Base-by-base conservation (phyloP, 1,140 invertebrate genomes). In the Drosophila oshimai region DNA sequence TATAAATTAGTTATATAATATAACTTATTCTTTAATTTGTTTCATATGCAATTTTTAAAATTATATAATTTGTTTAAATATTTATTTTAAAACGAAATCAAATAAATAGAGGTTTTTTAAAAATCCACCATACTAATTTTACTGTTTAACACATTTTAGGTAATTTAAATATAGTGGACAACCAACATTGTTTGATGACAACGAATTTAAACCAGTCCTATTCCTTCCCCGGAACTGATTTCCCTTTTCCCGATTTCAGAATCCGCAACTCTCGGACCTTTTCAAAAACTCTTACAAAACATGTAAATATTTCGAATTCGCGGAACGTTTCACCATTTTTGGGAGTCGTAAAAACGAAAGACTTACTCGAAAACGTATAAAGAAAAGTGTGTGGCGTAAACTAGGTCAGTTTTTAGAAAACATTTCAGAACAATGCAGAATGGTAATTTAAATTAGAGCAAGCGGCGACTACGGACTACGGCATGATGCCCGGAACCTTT, bases 371-470 rank as follows among this genome's bases (percentile, higher is more conserved):
- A 51, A 53, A 18, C 58, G 22, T 10, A 15, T 33, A 41, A 78
- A 79, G 74, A 79, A 74, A 79, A 67, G 65, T 57, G 50, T 65
- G 64, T 29, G 46, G 80, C 65, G 65, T 53, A 86, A 86, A 86
- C 61, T 87, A 51, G 81, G 72, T 65, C 55, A 81, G 75, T 86
- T 86, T 86, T 86, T 87, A 87, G 76, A 28, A 86, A 87, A 65
- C 45, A 61, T 81, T 69, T 22, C 29, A 53, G 58, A 53, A 77
- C 74, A 83, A 77, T 53, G 33, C 22, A n/a, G 22, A 57, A 51
- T 47, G 41, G 51, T 39, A 60, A 87, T 80, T 87, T 81, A 86
- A 86, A 86, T 81, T 87, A 87, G 81, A 81, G 81, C 81, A 75
- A 50, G 28, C 47, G 74, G 72, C 74, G 65, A 75, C 74, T 67